Conservation (phyloP, 2,797 vertebrate genomes). For the Babyrousa celebensis region DNA sequence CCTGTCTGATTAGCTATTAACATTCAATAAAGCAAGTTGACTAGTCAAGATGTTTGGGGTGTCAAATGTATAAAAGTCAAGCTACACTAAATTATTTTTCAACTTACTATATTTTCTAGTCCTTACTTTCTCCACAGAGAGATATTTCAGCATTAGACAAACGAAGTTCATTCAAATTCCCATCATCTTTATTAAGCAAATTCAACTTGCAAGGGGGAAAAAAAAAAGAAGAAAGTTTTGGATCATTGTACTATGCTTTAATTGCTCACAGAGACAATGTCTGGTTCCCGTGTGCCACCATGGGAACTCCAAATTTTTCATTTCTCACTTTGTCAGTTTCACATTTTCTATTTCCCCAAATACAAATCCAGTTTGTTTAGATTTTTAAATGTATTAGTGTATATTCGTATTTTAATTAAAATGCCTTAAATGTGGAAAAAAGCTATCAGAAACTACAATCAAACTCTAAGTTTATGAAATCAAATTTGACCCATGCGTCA, state of each 20-base stretch:
- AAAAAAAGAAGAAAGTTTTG: not conserved
- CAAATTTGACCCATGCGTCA: not conserved
- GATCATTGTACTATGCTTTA: constrained; percentile 34
- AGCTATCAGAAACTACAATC: constrained; percentile 29
- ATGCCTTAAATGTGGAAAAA: not conserved
- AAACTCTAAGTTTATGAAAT: constrained; percentile 27
- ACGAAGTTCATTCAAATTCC: not conserved
- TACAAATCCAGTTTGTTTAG: not conserved
- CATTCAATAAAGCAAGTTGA: constrained; percentile 6
- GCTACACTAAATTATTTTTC: constrained; percentile 32
- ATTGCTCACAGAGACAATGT: not conserved
- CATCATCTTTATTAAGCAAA: constrained; percentile 49
- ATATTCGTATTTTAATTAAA: constrained; percentile 55
- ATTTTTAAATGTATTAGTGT: not conserved
- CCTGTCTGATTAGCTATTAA: not conserved
- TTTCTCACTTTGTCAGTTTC: constrained; percentile 49
- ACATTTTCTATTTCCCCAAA: constrained; percentile 48
- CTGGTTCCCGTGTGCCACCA: too few species aligned
- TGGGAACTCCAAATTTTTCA: not conserved
- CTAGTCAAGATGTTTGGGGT: not conserved
- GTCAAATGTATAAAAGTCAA: constrained; percentile 47
- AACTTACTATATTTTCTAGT: constrained; percentile 27
- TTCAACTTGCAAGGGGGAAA: not conserved
- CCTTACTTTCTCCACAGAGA: not conserved
- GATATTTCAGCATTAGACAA: not conserved